phyloP scores from a whole-genome alignment of 1,140 invertebrate species.

The Papilio polytes region DNA sequence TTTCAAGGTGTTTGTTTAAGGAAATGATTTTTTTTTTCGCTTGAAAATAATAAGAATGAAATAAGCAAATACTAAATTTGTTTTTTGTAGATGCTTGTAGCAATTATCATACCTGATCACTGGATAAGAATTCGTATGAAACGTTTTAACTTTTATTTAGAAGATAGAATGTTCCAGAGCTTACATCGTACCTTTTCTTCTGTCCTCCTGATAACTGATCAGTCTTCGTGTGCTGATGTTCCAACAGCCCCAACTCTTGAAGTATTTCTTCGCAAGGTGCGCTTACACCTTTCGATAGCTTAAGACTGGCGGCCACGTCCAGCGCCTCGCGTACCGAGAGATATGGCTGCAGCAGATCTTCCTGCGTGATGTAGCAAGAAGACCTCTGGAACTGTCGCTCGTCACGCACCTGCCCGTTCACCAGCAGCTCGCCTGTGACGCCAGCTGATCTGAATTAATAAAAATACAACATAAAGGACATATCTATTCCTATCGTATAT shows the following conservation, averaged over 20 bases:
- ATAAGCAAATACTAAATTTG: no score
- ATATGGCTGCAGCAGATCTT: slow-evolving; percentile 92
- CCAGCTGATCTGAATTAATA: slow-evolving; percentile 76
- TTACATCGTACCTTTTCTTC: slow-evolving; percentile 86
- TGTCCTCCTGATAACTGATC: slow-evolving; percentile 90
- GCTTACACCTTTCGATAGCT: slow-evolving; percentile 82
- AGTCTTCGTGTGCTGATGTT: slow-evolving; percentile 87
- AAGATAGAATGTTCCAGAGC: no score
- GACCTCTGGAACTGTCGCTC: slow-evolving; percentile 81
- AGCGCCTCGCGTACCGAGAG: slow-evolving; percentile 93
- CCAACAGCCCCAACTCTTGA: slow-evolving; percentile 85
- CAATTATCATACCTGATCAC: no score
- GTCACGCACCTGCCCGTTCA: slow-evolving; percentile 73
- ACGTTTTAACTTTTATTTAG: no score
- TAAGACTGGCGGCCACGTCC: slow-evolving; percentile 92
- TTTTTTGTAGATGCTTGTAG: no score
- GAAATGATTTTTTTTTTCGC: no score
- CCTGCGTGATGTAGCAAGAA: slow-evolving; percentile 95
- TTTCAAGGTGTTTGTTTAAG: no score
- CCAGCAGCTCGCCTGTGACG: slow-evolving; percentile 82
- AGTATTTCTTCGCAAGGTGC: slow-evolving; percentile 84
- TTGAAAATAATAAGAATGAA: background rate
- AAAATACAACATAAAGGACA: background rate
- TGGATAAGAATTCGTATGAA: no score
- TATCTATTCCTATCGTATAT: no score